Conservation (phyloP, 2,888 invertebrate species). For the Periphyllus acericola region DNA sequence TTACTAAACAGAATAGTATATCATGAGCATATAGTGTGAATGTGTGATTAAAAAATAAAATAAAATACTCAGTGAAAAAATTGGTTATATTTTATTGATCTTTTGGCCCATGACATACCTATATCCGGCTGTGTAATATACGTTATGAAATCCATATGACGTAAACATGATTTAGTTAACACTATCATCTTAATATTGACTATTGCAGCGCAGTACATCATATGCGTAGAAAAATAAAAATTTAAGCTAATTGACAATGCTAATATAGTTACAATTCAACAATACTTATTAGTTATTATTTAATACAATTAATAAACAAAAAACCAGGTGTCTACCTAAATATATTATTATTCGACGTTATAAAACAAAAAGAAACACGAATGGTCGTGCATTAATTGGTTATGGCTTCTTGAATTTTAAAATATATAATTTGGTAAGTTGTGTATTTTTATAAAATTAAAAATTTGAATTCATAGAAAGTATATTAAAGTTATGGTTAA, state of each 20-base stretch:
- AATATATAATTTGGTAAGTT: neutral
- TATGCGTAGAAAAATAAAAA: neutral
- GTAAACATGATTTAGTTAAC: neutral
- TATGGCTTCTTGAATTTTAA: neutral
- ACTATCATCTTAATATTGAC: neutral
- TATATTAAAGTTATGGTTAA: too few species aligned
- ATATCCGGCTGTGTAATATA: neutral
- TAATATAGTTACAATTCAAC: neutral
- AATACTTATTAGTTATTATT: neutral
- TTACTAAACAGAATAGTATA: too few species aligned
- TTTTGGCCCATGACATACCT: neutral
- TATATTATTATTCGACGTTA: neutral
- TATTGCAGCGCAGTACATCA: neutral
- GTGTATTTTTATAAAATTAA: neutral
- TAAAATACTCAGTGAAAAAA: neutral
- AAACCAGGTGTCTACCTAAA: neutral
- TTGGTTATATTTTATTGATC: neutral
- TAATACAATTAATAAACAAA: neutral
- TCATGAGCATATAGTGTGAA: too few species aligned
- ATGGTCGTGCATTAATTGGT: neutral
- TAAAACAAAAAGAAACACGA: neutral
- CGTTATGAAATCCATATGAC: neutral
- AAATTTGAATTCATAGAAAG: too few species aligned
- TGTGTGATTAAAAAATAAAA: neutral
- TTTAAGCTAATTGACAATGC: neutral